Evolutionary conservation across 1,140 invertebrate species (phyloP).

Genomic region (Drosophila arizonae): DNA sequence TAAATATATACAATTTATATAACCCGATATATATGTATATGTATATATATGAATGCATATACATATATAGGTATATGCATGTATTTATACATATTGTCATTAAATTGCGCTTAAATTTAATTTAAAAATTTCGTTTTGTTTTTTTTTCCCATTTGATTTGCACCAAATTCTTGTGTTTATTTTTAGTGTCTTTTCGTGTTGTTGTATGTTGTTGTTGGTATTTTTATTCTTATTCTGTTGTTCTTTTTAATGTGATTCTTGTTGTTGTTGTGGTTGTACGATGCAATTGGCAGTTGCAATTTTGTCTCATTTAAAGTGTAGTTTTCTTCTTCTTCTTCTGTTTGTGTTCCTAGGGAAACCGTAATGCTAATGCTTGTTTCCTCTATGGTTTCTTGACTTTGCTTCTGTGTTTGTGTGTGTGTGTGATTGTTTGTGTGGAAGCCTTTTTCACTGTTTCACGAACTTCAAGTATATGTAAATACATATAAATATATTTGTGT

Average conservation of each 20-base stretch:
- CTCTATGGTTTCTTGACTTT: slow-evolving; percentile 37
- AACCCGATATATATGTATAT: slow-evolving; percentile 1
- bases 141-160: slow-evolving; percentile 17
- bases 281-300: slow-evolving; percentile 74
- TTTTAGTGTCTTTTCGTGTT: slow-evolving; percentile 47
- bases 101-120: slow-evolving; percentile 44
- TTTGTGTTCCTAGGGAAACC: slow-evolving; percentile 27
- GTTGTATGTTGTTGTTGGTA: slow-evolving; percentile 5
- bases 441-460: slow-evolving; percentile 35
- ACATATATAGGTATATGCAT: slow-evolving; percentile 10
- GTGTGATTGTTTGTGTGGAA: slow-evolving; percentile 32
- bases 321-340: background rate
- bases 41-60: slow-evolving; percentile 19
- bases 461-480: slow-evolving; percentile 30
- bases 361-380: slow-evolving; percentile 20
- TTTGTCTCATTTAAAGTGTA: slow-evolving; percentile 27
- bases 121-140: slow-evolving; percentile 12
- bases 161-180: slow-evolving; percentile 38
- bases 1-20: background rate
- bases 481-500: slow-evolving; percentile 22
- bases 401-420: background rate
- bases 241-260: slow-evolving; percentile 21
- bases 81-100: slow-evolving; percentile 26
- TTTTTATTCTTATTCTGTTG: background rate
- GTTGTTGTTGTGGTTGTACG: slow-evolving; percentile 54